These are phyloP conservation scores for Novumbra hubbsi DNA, from an alignment of 2,797 vertebrate genomes.

Conservation along the genomic window DNA sequence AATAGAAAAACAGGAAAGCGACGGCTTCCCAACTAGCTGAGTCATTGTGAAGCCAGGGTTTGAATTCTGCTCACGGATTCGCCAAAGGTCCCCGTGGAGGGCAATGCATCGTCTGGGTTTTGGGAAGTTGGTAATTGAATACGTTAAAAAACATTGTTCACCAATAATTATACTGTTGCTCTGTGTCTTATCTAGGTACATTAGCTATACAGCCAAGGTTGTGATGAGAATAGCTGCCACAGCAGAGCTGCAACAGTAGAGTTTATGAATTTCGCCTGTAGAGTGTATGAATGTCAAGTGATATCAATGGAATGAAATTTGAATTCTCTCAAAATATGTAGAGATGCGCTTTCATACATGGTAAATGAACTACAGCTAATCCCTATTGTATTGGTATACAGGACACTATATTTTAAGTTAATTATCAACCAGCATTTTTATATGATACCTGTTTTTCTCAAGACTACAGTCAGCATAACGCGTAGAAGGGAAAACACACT, in stretches of 20 bases:
- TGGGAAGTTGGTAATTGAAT: no score
- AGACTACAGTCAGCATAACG: neutral
- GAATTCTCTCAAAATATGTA: neutral
- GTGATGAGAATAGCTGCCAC: neutral
- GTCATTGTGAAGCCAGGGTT: no score
- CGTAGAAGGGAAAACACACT: conserved; percentile 8
- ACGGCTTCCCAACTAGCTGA: no score
- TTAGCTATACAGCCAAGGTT: neutral
- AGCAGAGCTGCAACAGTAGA: neutral
- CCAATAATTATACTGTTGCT: neutral
- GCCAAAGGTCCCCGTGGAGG: no score
- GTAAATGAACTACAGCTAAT: neutral
- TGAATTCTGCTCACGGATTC: no score
- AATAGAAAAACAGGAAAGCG: no score
- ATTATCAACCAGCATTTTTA: conserved; percentile 6
- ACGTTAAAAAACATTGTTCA: neutral
- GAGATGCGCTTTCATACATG: conserved; percentile 2
- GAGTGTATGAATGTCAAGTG: conserved; percentile 3
- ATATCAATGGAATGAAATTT: neutral
- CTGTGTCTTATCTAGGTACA: neutral
- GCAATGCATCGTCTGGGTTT: no score
- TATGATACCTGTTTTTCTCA: neutral
- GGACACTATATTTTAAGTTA: conserved; percentile 8
- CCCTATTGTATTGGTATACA: neutral
- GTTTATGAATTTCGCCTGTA: neutral